Base-by-base conservation (phyloP, 2,888 invertebrate species). In the Coenonympha arcania region DNA sequence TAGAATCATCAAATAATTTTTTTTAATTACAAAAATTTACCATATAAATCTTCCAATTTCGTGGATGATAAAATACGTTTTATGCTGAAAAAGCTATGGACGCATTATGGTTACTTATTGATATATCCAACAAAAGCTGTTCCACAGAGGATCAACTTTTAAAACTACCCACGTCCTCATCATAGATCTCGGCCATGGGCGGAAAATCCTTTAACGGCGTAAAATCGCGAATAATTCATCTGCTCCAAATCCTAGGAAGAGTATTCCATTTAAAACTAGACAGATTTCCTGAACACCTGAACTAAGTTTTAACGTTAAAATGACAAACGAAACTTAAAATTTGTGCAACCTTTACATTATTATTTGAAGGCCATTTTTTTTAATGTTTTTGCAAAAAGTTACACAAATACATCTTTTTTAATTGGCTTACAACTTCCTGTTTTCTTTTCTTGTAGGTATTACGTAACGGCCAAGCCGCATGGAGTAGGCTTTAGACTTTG, bases 191-290 rank as follows among this genome's bases (percentile, higher is more conserved):
- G 40, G 46, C 50, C 34, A 28, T 43, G 45, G 48, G 24, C 48
- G 31, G 40, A 57, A 53, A 52, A 43, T 52, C 52, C 52, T 55
- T 55, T 57, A 55, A 52, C 51, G 51, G 46, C 54, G 40, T 44
- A 48, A 46, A 57, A 50, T 52, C 50, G 19, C 46, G 28, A 43
- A 54, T 51, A 55, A 47, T 47, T 55, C 40, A 54, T 48, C 48
- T 37, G 36, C 47, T 52, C 40, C 36, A 49, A 49, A 49, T 24
- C 34, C 19, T 31, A 20, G 13, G 19, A 42, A 28, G 41, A 41
- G 26, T 28, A 16, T 18, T 28, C 26, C 41, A 28, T 19, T 40
- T 28, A 41, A 41, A 41, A 18, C 28, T 6, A 28, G 18, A n/a
- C 20, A 41, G n/a, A 41, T 15, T 24, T 39, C 24, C 22, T 24